These are phyloP conservation scores for Oriolus oriolus DNA, from an alignment of 2,113 vertebrate species.

Conservation along the genomic window DNA sequence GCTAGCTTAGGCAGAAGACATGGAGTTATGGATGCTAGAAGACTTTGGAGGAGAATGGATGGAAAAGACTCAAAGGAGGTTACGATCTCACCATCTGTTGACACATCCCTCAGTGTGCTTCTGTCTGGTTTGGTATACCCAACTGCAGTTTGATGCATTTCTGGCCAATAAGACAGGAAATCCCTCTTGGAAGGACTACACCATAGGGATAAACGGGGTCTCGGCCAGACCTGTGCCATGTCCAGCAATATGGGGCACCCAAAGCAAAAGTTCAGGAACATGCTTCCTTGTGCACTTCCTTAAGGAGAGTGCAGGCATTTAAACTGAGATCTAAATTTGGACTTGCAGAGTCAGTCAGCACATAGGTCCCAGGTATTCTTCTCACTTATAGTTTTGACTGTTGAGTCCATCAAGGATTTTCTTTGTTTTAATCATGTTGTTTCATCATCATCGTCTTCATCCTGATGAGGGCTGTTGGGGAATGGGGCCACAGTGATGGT, in stretches of 20 bases:
- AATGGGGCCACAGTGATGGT: neutral
- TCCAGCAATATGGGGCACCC: neutral
- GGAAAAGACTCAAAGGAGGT: neutral
- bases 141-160: neutral
- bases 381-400: neutral
- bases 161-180: neutral
- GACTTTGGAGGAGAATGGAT: neutral
- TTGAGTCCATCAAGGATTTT: neutral
- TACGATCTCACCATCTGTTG: neutral
- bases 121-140: neutral
- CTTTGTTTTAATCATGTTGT: neutral
- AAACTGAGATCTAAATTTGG: neutral
- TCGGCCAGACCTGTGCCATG: neutral
- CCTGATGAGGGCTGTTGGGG: neutral
- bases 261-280: neutral
- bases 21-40: neutral
- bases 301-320: neutral
- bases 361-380: neutral
- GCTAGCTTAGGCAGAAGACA: neutral
- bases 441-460: neutral
- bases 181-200: neutral
- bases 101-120: neutral
- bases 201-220: fast-evolving
- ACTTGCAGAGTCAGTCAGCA: neutral
- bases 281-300: neutral